These are phyloP conservation scores for Chondrosia reniformis DNA, from an alignment of 37 sponge, comb jelly and placozoan genomes.

Conservation along the genomic window DNA sequence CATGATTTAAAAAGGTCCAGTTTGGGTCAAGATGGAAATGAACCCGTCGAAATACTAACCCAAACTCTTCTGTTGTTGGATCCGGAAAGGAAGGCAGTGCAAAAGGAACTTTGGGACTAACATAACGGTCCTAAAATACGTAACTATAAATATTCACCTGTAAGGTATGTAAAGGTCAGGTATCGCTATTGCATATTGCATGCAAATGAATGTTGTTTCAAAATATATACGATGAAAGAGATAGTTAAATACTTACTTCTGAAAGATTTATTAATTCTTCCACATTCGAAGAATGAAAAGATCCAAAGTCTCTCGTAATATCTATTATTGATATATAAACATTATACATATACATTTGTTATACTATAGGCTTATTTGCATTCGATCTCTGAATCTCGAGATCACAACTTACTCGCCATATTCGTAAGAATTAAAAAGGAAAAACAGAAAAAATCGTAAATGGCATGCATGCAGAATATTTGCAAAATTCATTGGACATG, in stretches of 20 bases:
- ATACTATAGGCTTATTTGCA: no score
- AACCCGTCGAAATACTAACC: constrained; percentile 8
- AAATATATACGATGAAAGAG: not conserved
- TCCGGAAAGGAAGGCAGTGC: constrained; percentile 49
- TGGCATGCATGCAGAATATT: no score
- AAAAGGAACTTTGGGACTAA: constrained; percentile 36
- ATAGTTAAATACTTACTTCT: constrained; percentile 20
- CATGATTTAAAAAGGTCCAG: constrained; percentile 79
- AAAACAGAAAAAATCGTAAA: no score
- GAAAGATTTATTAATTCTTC: constrained; percentile 30
- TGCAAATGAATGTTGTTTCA: not conserved
- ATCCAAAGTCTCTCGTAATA: constrained; percentile 76
- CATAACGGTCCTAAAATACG: constrained; percentile 18
- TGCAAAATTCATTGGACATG: no score
- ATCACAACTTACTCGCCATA: no score
- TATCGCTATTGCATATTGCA: not conserved
- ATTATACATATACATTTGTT: no score
- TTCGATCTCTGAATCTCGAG: no score
- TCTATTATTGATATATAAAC: no score
- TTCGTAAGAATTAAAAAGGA: no score
- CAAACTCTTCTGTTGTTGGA: constrained; percentile 12
- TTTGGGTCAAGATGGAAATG: constrained; percentile 35
- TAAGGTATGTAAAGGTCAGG: not conserved
- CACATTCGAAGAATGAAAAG: constrained; percentile 67
- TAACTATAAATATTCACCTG: not conserved